Conservation (phyloP, 2,113 vertebrate genomes). For the Pimephales promelas region DNA sequence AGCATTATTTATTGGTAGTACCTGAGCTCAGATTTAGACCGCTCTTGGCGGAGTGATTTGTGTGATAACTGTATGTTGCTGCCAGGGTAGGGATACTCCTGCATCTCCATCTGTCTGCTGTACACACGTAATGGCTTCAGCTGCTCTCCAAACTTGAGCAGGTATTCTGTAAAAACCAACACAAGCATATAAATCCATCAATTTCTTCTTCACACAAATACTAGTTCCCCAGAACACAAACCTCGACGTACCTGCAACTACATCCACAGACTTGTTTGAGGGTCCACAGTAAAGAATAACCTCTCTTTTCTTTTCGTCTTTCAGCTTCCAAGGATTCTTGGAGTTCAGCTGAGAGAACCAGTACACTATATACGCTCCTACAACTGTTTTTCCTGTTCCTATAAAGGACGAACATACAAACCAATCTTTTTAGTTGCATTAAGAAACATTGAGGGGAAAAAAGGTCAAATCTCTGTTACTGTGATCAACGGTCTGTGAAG, state of each 20-base stretch:
- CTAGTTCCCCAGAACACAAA: background rate
- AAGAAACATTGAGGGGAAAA: background rate
- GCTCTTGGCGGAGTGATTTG: slow-evolving; percentile 69
- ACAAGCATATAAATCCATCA: background rate
- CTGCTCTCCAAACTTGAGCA: slow-evolving; percentile 62
- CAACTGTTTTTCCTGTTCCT: slow-evolving; percentile 84
- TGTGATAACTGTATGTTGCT: slow-evolving; percentile 66
- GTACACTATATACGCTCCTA: slow-evolving; percentile 80
- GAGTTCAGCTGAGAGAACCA: slow-evolving; percentile 69
- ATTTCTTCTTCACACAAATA: background rate
- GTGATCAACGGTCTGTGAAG: too few relatives aligned
- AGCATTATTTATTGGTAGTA: slow-evolving; percentile 48
- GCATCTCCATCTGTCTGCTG: slow-evolving; percentile 75
- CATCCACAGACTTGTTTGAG: slow-evolving; percentile 87
- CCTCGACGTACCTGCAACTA: slow-evolving; percentile 75
- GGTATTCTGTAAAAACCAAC: slow-evolving; percentile 69
- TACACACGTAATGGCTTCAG: slow-evolving; percentile 79
- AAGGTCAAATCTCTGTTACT: background rate
- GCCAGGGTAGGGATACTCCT: slow-evolving; percentile 76
- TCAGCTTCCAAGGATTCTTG: slow-evolving; percentile 39
- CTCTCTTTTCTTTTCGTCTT: slow-evolving; percentile 51
- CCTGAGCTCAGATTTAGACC: slow-evolving; percentile 75
- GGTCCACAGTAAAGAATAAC: slow-evolving; percentile 82
- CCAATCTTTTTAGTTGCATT: background rate
- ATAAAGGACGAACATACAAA: background rate